Conservation (phyloP, 2,113 vertebrate species). For the Elachura formosa region DNA sequence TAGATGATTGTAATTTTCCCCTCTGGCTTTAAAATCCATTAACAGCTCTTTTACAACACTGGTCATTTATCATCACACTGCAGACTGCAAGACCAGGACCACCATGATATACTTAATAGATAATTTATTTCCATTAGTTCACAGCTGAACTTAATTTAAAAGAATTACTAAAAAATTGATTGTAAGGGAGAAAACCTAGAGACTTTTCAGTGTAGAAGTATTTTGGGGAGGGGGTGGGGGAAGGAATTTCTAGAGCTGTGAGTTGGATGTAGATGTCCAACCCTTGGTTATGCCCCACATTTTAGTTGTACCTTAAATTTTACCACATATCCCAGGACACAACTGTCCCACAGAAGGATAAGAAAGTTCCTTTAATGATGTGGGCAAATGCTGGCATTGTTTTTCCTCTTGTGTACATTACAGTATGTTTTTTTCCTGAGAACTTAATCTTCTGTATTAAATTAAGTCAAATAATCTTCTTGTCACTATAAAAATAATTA, state of each 20-base stretch:
- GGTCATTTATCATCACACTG: neutral
- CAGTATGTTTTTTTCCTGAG: neutral
- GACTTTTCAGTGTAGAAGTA: neutral
- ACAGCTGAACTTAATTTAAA: slow-evolving; percentile 48
- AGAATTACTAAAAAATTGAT: slow-evolving; percentile 3
- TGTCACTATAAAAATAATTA: slow-evolving; percentile 56
- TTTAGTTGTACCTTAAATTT: neutral
- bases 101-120: slow-evolving; percentile 41
- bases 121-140: slow-evolving; percentile 60
- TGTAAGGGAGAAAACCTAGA: neutral
- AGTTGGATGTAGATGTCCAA: neutral
- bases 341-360: neutral
- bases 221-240: neutral
- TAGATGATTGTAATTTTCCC: slow-evolving; percentile 12
- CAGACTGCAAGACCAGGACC: slow-evolving; percentile 31
- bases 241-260: neutral
- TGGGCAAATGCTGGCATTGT: neutral
- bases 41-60: slow-evolving; percentile 24
- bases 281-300: neutral
- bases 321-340: neutral
- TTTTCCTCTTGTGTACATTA: neutral
- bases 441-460: slow-evolving; percentile 12
- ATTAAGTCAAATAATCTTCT: slow-evolving; percentile 59
- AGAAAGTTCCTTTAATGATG: neutral
- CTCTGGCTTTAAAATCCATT: slow-evolving; percentile 57